Base-by-base conservation (phyloP, 1,140 invertebrate species). In the Gryon sp. region DNA sequence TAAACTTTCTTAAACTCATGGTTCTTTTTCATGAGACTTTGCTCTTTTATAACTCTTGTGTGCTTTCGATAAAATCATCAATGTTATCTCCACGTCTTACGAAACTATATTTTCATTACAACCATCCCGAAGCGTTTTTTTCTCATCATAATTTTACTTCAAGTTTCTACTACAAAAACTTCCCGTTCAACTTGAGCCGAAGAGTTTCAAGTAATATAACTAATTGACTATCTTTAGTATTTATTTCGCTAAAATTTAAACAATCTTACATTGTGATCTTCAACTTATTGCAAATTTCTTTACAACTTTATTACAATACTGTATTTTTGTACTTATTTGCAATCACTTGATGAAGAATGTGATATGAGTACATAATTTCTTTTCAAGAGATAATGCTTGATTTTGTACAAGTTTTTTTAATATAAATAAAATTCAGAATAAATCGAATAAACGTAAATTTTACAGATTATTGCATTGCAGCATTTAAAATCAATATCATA, bases 41-140 rank as follows among this genome's bases (percentile, higher is more conserved):
- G 50, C 69, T 63, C 59, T 46, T 63, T 73, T 63, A 48, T 26
- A 40, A 73, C 22, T 50, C 50, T 48, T 46, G 48, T 55, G 28
- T 62, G 43, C 69, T 26, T 63, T 63, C 60, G 69, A 73, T 73
- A 65, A 65, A 65, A 73, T 59, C 69, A 73, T 73, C 60, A 65
- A 73, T 73, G 57, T 59, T 73, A 57, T 65, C 69, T 57, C 46
- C 57, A 14, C 45, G 68, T 55, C 57, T 73, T 72, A 46, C 32
- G 57, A 62, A 63, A 62, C 46, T 62, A 59, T 63, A 72, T 62
- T 72, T 72, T 72, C 68, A 72, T 72, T 72, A 72, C 41, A 55
- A 40, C 36, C 57, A 40, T 72, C 46, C 11, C 11, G 45, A 32
- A 34, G 40, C 50, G 16, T 19, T 48, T 48, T 28, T 38, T 45